Conservation (phyloP, 2,797 vertebrate genomes). For the Sarcophilus harrisii region DNA sequence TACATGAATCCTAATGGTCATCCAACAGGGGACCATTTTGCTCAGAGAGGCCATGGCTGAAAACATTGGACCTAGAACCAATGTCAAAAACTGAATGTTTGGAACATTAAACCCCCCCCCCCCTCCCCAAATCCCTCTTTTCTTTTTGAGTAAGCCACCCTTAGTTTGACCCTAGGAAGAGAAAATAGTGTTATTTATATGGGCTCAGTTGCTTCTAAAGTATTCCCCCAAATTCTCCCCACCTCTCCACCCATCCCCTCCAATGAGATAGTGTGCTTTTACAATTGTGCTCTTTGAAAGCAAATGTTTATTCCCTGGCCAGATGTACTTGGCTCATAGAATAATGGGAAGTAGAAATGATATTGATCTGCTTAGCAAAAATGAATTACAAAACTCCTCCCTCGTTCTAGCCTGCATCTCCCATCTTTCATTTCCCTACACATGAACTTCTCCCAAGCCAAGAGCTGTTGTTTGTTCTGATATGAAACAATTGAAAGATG, state of each 20-base stretch:
- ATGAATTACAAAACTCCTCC: constrained; percentile 65
- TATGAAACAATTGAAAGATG: constrained; percentile 68
- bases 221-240: constrained; percentile 40
- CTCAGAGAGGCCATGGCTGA: constrained; percentile 69
- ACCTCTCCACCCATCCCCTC: neutral
- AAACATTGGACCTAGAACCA: constrained; percentile 48
- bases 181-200: constrained; percentile 51
- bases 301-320: constrained; percentile 60
- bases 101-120: constrained; percentile 61
- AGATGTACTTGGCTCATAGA: constrained; percentile 66
- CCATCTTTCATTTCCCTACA: constrained; percentile 23
- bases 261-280: constrained; percentile 53
- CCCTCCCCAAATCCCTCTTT: neutral
- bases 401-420: constrained; percentile 10
- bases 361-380: constrained; percentile 77
- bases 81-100: constrained; percentile 64
- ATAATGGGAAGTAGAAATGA: constrained; percentile 52
- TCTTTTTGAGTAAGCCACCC: constrained; percentile 38
- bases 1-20: constrained; percentile 58
- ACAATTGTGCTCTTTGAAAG: constrained; percentile 58
- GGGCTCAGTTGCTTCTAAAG: constrained; percentile 73
- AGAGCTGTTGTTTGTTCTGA: constrained; percentile 69
- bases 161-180: constrained; percentile 39
- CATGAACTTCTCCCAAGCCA: constrained; percentile 58
- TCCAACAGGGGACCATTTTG: constrained; percentile 71